Conservation (phyloP, 2,113 vertebrate genomes). For the Ailurus styani region DNA sequence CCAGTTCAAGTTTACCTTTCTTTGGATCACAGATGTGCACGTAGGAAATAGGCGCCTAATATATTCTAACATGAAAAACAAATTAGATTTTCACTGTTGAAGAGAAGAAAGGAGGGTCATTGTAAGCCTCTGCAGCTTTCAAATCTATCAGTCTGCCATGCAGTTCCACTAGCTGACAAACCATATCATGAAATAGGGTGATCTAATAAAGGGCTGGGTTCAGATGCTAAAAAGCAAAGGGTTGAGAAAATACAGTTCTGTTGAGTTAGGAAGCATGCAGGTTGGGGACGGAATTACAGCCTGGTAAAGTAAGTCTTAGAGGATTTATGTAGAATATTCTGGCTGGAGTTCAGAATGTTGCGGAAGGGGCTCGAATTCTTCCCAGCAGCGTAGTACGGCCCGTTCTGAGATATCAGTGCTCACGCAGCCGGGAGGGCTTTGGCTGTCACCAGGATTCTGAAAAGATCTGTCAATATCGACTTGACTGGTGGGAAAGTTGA, state of each 20-base stretch:
- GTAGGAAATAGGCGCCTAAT: constrained; percentile 52
- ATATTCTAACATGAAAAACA: constrained; percentile 63
- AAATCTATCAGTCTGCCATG: constrained; percentile 35
- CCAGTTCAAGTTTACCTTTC: constrained; percentile 71
- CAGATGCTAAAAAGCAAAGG: constrained; percentile 14
- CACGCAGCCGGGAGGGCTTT: background rate
- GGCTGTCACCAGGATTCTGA: constrained; percentile 16
- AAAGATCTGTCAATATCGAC: constrained; percentile 27
- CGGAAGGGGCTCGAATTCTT: background rate
- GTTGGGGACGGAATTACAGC: constrained; percentile 23
- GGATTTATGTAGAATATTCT: constrained; percentile 18
- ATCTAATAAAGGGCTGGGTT: constrained; percentile 36
- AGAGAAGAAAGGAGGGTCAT: constrained; percentile 54
- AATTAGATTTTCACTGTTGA: constrained; percentile 59
- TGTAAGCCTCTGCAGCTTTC: constrained; percentile 44
- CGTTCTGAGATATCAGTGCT: background rate
- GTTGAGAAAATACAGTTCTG: constrained; percentile 15
- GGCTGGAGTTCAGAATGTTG: background rate
- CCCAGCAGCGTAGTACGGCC: background rate
- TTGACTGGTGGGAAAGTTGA: constrained; percentile 1
- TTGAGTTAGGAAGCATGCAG: constrained; percentile 25
- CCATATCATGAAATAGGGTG: background rate
- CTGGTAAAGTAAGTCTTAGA: background rate
- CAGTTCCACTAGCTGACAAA: background rate
- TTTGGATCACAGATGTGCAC: constrained; percentile 55